These are phyloP conservation scores for Corythornis cristatus DNA, from an alignment of 2,113 vertebrate species.

Conservation along the genomic window DNA sequence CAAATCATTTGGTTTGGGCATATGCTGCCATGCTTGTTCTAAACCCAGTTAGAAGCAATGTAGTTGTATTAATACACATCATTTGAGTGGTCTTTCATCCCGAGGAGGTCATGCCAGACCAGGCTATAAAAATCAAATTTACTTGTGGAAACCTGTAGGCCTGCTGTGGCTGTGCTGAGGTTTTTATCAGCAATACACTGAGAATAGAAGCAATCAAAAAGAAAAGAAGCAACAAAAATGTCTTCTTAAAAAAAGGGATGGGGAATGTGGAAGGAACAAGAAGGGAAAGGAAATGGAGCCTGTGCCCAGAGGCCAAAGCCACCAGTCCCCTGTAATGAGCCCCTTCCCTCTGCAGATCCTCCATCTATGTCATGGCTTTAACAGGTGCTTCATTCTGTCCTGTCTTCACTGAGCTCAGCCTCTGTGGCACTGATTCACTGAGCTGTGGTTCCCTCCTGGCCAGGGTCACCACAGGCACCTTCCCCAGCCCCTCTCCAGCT, in stretches of 20 bases:
- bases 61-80: too few species aligned
- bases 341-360: neutral
- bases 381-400: neutral
- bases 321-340: neutral
- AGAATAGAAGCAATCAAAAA: neutral
- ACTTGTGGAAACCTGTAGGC: too few species aligned
- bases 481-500: neutral
- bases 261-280: neutral
- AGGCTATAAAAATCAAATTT: too few species aligned
- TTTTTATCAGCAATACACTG: too few species aligned
- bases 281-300: neutral
- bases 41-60: too few species aligned
- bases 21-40: too few species aligned
- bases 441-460: neutral
- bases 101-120: too few species aligned
- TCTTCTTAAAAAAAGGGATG: too few species aligned
- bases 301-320: neutral
- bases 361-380: neutral
- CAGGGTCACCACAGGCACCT: neutral
- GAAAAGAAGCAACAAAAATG: neutral
- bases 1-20: too few species aligned
- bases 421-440: neutral
- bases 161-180: too few species aligned
- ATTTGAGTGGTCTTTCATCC: too few species aligned
- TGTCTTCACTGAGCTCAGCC: neutral